Evolutionary conservation across 1,140 invertebrate genomes (phyloP), one percentile per base, ranked within the genome.

Genomic region (Heliconius hewitsoni): DNA sequence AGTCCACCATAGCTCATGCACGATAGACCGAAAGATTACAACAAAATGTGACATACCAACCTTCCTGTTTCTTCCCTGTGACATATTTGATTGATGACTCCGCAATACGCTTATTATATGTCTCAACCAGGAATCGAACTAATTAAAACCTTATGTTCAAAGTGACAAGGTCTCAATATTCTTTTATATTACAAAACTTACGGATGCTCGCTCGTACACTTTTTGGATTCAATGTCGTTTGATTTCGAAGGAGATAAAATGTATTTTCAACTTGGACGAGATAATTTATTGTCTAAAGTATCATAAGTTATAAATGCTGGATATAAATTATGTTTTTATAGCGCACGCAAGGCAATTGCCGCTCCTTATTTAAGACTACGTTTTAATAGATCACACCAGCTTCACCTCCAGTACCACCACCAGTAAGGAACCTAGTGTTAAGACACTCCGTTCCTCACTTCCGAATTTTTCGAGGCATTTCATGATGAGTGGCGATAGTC

Each of bases 221-320:
- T 84, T 87, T 82, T 80, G 81, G 79, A 76, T 77, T 37, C 77
- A 73, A 84, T 75, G 84, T 86, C 86, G 80, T 80, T 76, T 79
- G 85, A 87, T 87, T 74, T 60, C 73, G 83, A 76, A 71, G 55
- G 8, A 86, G 87, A 89, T 89, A 87, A 87, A 84, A 84, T 84
- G 74, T 72, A 78, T 82, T 84, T 83, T 78, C 52, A 80, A 73
- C 76, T 73, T 52, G 74, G n/a, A 76, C 50, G 50, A 73, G 50
- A 66, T 75, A 66, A 66, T 66, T 66, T 66, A 66, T 66, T 66
- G 60, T 66, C 60, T 66, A 66, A 66, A 66, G 60, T 66, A 66
- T 71, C 42, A 77, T 77, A n/a, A 73, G 11, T 50, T 27, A 27
- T 71, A 81, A 73, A 52, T 11, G 60, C 11, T 66, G 11, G 3